phyloP scores from a whole-genome alignment of 2,888 invertebrate species.

The Drepanosiphum platanoidis region DNA sequence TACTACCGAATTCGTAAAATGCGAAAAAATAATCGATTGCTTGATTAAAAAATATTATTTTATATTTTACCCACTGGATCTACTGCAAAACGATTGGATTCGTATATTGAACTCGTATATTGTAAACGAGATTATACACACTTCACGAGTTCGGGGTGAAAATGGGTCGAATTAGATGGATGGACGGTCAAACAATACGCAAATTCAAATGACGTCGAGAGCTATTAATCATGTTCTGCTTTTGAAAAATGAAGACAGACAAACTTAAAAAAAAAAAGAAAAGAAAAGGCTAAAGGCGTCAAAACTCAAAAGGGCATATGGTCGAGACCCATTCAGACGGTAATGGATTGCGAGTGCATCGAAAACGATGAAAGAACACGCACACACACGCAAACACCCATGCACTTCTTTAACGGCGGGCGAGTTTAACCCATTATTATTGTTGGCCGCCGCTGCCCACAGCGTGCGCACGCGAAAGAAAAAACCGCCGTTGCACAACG shows the following conservation, averaged over 20 bases:
- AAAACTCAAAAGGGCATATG: neutral
- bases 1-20: neutral
- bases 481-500: slow-evolving; percentile 38
- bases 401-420: neutral
- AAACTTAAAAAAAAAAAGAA: neutral
- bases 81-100: too few relatives aligned
- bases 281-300: neutral
- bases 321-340: slow-evolving; percentile 16
- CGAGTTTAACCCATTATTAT: slow-evolving; percentile 1
- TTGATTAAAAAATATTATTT: too few relatives aligned
- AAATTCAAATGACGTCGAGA: neutral
- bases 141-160: too few relatives aligned
- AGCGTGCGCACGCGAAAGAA: neutral
- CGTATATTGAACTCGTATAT: too few relatives aligned
- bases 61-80: too few relatives aligned
- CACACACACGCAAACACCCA: neutral
- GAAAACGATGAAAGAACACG: neutral
- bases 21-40: neutral
- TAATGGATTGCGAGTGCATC: too few relatives aligned
- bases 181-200: too few relatives aligned
- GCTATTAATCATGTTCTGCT: neutral
- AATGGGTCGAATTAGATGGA: too few relatives aligned
- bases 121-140: too few relatives aligned
- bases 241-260: neutral
- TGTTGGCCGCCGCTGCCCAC: neutral